Percentiles rank a stretch among this genome's conserved stretches.
phyloP scores from a whole-genome alignment of 2,797 vertebrate species.

The Poecilia picta region DNA sequence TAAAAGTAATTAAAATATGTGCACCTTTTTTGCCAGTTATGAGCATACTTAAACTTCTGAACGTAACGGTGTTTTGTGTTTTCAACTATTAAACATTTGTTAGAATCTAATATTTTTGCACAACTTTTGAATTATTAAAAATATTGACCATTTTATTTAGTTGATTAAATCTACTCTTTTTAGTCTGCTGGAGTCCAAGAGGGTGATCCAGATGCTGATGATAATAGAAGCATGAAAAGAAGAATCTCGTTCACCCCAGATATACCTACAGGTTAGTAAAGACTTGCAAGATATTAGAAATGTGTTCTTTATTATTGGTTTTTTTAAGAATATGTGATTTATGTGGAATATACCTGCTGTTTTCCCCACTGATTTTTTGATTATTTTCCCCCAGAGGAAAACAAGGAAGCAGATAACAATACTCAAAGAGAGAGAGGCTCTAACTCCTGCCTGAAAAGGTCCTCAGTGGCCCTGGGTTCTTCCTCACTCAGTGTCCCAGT shows the following conservation, averaged over 20 bases:
- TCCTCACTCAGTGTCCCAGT: slow-evolving; percentile 79
- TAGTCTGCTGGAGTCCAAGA: slow-evolving; percentile 81
- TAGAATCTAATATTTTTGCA: background rate
- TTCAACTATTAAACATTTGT: background rate
- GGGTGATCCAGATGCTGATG: slow-evolving; percentile 85
- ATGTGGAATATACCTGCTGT: slow-evolving; percentile 43
- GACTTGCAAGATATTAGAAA: slow-evolving; percentile 15
- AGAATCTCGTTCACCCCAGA: slow-evolving; percentile 93
- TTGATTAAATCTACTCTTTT: slow-evolving; percentile 36
- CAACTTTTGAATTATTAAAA: background rate
- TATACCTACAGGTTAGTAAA: slow-evolving; percentile 85
- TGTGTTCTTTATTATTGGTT: slow-evolving; percentile 53
- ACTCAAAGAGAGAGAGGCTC: slow-evolving; percentile 77
- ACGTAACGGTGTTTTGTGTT: background rate
- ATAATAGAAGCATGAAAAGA: slow-evolving; percentile 85
- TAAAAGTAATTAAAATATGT: background rate
- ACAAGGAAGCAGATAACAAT: slow-evolving; percentile 78
- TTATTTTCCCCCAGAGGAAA: slow-evolving; percentile 71
- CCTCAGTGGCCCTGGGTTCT: slow-evolving; percentile 82
- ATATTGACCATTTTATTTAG: background rate
- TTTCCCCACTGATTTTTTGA: slow-evolving; percentile 63
- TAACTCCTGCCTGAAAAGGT: slow-evolving; percentile 85
- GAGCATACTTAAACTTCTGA: background rate
- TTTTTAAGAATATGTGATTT: slow-evolving; percentile 24
- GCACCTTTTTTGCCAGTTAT: background rate